Evolutionary conservation across 2,888 invertebrate species (phyloP), one percentile per base, ranked within the genome.

Genomic region (Linnaemya vulpina): DNA sequence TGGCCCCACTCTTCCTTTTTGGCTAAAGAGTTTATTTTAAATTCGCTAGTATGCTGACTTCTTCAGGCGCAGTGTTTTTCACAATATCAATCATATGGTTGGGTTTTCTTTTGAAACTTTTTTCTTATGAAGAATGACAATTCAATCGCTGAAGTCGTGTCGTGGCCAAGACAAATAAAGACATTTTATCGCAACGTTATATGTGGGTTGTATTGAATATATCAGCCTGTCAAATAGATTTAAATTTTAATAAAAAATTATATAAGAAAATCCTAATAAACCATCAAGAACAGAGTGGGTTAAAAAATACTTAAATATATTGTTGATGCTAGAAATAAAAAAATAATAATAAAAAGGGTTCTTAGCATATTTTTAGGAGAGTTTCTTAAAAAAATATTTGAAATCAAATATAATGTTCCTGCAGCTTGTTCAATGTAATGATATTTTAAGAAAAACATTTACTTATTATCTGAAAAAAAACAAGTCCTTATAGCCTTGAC

Each of bases 141-240:
- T 17, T 25, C 15, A 55, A 15, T 7, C 25, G 8, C 3, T 30
- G 30, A 0, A n/a, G 3, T 9, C 30, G n/a, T 13, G 30, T 9
- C 17, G 1, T 58, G 0, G 0, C 53, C 4, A 22, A 13, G 53
- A 30, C 30, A 58, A 55, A 55, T 13, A 15, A 25, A 25, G 1
- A 0, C 10, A 20, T 22, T 53, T 11, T 25, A 20, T 49, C n/a
- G 5, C 13, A 49, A 15, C 15, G 15, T 15, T 38, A 35, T 17
- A 55, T 67, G 17, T 38, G 38, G n/a, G n/a, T n/a, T n/a, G n/a
- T n/a, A n/a, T n/a, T 77, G 60, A 67, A 71, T 82, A 82, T 82
- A 30, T 71, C 58, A n/a, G 0, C 17, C 71, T 71, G 65, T 67
- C 76, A 77, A 49, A n/a, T 65, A 30, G 40, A 76, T 71, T 71